phyloP scores from a whole-genome alignment of 2,113 vertebrate species.

The Callionymus lyra region DNA sequence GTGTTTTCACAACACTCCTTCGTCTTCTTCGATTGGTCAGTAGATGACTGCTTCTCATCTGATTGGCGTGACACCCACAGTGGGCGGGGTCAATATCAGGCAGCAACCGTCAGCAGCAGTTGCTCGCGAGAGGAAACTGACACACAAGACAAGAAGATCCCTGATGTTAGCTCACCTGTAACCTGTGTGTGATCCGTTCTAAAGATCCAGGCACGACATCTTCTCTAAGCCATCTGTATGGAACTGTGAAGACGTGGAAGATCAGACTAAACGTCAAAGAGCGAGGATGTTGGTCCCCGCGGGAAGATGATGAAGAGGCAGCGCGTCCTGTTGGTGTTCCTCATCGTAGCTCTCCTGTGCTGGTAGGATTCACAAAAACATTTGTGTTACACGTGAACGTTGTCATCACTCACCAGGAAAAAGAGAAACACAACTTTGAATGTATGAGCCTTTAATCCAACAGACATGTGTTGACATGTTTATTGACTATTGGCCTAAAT shows the following conservation, averaged over 20 bases:
- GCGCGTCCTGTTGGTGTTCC: slow-evolving; percentile 70
- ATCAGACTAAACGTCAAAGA: slow-evolving; percentile 42
- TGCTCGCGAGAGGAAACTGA: slow-evolving; percentile 13
- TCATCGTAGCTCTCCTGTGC: slow-evolving; percentile 70
- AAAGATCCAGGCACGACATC: slow-evolving; percentile 4
- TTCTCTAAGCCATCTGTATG: too few relatives aligned
- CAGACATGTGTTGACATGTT: too few relatives aligned
- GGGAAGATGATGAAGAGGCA: slow-evolving; percentile 78
- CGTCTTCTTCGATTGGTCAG: slow-evolving; percentile 24
- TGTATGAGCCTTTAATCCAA: too few relatives aligned
- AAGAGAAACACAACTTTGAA: too few relatives aligned
- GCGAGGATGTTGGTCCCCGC: slow-evolving; percentile 78
- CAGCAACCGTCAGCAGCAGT: slow-evolving; percentile 31
- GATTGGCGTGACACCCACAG: slow-evolving; percentile 18
- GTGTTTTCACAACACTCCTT: neutral
- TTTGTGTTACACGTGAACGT: neutral
- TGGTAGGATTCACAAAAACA: slow-evolving; percentile 51
- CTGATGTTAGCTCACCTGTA: slow-evolving; percentile 5
- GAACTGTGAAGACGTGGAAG: slow-evolving; percentile 17
- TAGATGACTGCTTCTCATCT: neutral
- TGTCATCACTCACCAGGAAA: neutral
- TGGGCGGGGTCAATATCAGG: slow-evolving; percentile 20
- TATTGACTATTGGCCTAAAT: too few relatives aligned
- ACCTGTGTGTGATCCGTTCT: slow-evolving; percentile 8
- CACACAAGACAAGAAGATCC: slow-evolving; percentile 8